phyloP scores from a whole-genome alignment of 2,888 invertebrate species.

The Neoascia interrupta region DNA sequence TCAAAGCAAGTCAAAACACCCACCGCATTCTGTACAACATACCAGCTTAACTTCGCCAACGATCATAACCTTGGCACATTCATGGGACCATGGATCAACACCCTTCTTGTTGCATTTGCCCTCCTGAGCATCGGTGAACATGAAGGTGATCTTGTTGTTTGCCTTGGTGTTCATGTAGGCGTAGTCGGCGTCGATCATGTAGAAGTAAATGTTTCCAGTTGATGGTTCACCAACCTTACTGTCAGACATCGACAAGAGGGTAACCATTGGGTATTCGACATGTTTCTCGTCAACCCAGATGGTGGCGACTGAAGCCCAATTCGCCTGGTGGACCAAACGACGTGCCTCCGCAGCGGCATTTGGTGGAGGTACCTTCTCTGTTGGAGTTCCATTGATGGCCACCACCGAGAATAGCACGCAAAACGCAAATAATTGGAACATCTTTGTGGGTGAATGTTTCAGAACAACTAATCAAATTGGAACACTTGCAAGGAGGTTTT shows the following conservation, averaged over 20 bases:
- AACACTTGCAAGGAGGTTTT: too few species aligned
- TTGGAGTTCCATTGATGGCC: background rate
- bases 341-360: conserved; percentile 43
- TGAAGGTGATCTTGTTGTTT: conserved; percentile 39
- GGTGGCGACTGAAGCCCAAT: conserved; percentile 58
- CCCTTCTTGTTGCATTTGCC: conserved; percentile 33
- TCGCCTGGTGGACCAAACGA: conserved; percentile 45
- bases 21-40: background rate
- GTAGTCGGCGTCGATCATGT: conserved; percentile 22
- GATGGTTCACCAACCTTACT: conserved; percentile 26
- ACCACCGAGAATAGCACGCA: background rate
- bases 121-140: conserved; percentile 58
- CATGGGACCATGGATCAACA: conserved; percentile 45
- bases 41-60: conserved; percentile 35
- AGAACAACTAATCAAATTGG: too few species aligned
- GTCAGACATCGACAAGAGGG: conserved; percentile 39
- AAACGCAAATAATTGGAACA: background rate
- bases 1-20: background rate
- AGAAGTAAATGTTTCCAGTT: conserved; percentile 48
- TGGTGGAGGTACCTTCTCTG: background rate
- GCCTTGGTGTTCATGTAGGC: conserved; percentile 4
- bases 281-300: background rate
- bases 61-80: conserved; percentile 34
- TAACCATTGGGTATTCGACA: conserved; percentile 40
- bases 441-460: too few species aligned